Percentiles rank a stretch among this genome's conserved stretches.
These are phyloP conservation scores for Psylliodes chrysocephalus DNA, from an alignment of 2,888 invertebrate species.

Conservation along the genomic window DNA sequence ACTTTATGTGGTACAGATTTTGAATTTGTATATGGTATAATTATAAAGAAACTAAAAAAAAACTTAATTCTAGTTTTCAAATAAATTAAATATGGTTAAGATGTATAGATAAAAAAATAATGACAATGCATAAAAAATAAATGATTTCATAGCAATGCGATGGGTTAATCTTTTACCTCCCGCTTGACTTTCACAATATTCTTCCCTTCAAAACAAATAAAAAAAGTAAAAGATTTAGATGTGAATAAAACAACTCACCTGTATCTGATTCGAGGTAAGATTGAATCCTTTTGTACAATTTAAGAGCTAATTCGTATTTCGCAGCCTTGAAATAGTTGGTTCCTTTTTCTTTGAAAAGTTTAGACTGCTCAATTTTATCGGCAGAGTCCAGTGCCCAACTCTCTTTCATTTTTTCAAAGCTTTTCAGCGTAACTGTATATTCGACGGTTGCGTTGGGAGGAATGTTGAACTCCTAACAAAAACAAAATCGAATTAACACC, in stretches of 20 bases:
- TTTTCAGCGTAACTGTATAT: constrained; percentile 83
- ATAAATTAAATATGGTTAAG: no score
- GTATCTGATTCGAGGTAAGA: constrained; percentile 71
- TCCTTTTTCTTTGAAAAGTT: constrained; percentile 89
- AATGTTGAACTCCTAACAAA: constrained; percentile 70
- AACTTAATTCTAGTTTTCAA: no score
- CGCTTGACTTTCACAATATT: no score
- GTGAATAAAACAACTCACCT: constrained; percentile 60
- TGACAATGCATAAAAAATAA: neutral
- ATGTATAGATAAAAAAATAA: no score
- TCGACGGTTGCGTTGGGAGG: constrained; percentile 82
- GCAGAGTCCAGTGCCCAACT: constrained; percentile 82
- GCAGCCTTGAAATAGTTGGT: constrained; percentile 87
- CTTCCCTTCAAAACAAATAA: no score
- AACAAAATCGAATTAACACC: constrained; percentile 1
- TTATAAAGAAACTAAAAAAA: no score
- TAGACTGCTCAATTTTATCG: constrained; percentile 85
- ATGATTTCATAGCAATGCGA: neutral
- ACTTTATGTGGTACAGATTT: no score
- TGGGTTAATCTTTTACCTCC: no score
- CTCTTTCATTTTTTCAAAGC: constrained; percentile 86
- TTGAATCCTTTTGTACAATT: constrained; percentile 85
- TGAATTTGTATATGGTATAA: no score
- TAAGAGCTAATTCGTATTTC: constrained; percentile 82
- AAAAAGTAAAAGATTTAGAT: no score